A percentile compares a stretch with the other conserved stretches of the same genome.
Conservation (phyloP, 2,113 vertebrate species). For the Argyrosomus japonicus region DNA sequence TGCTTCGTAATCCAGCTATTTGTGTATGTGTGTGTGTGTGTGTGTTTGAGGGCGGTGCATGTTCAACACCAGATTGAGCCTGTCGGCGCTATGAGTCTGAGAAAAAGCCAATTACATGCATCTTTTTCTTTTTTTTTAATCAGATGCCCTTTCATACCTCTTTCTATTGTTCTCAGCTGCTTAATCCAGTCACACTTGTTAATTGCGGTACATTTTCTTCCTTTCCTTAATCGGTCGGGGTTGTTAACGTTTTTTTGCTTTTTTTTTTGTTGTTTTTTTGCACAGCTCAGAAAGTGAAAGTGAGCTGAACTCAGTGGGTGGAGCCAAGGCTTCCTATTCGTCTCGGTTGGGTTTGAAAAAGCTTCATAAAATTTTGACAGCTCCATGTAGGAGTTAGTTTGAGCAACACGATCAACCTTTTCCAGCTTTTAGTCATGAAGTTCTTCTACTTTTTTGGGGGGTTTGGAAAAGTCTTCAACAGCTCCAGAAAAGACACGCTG, state of each 20-base stretch:
- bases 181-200: constrained; percentile 57
- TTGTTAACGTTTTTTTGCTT: background rate
- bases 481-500: background rate
- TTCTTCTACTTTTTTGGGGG: constrained; percentile 3
- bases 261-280: background rate
- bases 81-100: constrained; percentile 22
- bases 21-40: constrained; percentile 2
- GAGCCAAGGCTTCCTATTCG: background rate
- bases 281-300: background rate
- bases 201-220: constrained; percentile 32
- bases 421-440: constrained; percentile 20
- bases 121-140: constrained; percentile 47
- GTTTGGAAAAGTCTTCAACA: background rate
- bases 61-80: constrained; percentile 27
- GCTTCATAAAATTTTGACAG: constrained; percentile 52
- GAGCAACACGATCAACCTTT: constrained; percentile 18
- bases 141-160: constrained; percentile 34
- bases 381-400: constrained; percentile 4
- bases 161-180: constrained; percentile 39
- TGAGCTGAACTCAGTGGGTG: background rate
- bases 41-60: background rate
- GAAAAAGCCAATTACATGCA: constrained; percentile 47
- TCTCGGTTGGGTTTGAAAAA: constrained; percentile 16
- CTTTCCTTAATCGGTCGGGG: constrained; percentile 18
- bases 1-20: constrained; percentile 33